These are phyloP conservation scores for Eonycteris spelaea DNA, from an alignment of 2,113 vertebrate species.

Conservation along the genomic window DNA sequence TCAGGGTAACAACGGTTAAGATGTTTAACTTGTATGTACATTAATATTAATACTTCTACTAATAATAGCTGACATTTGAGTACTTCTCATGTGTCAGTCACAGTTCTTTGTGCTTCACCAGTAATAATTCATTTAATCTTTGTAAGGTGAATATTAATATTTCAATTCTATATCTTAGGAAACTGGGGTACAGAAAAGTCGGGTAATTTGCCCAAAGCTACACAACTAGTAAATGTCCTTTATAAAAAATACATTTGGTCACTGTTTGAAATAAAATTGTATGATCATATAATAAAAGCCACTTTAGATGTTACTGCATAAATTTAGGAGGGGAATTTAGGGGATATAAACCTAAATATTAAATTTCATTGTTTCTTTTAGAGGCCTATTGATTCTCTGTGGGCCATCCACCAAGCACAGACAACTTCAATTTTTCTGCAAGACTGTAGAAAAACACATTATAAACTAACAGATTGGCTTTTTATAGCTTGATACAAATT, in stretches of 20 bases:
- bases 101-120: neutral
- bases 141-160: neutral
- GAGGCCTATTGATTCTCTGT: neutral
- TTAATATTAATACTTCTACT: neutral
- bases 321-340: neutral
- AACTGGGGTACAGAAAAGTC: neutral
- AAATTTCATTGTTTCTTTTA: conserved; percentile 4
- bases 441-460: neutral
- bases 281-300: neutral
- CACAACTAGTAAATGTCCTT: neutral
- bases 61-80: neutral
- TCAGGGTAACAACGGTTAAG: neutral
- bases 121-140: neutral
- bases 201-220: neutral
- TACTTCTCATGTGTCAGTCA: neutral
- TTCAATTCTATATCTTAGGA: neutral
- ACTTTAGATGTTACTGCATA: conserved; percentile 34
- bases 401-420: neutral
- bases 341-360: neutral
- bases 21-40: neutral
- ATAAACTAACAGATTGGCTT: neutral
- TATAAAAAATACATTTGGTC: neutral
- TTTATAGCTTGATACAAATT: neutral
- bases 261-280: conserved; percentile 8
- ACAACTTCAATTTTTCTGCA: neutral